Conservation (phyloP, 2,888 invertebrate species). For the Parelbella ahira region DNA sequence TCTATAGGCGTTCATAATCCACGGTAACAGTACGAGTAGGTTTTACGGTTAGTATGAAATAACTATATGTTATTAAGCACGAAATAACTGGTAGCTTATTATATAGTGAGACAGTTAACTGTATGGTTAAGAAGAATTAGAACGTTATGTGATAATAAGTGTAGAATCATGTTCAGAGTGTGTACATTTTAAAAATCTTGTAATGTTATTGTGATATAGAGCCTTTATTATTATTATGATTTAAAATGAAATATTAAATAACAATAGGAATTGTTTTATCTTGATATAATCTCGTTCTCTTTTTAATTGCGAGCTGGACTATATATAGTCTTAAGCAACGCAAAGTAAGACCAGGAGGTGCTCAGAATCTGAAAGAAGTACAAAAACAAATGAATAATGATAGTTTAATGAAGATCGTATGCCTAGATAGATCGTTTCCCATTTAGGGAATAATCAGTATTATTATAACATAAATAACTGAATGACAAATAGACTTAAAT, state of each 20-base stretch:
- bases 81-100: background rate
- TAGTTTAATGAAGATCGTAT: background rate
- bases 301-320: constrained; percentile 9
- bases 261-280: no score
- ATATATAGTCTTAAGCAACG: constrained; percentile 43
- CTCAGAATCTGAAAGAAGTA: constrained; percentile 35
- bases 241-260: no score
- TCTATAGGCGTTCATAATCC: no score
- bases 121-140: background rate
- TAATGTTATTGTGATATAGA: background rate
- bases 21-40: no score
- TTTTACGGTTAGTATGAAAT: no score
- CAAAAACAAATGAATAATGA: background rate
- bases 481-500: no score
- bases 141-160: background rate
- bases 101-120: background rate
- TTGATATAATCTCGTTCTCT: no score
- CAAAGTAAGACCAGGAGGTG: constrained; percentile 47
- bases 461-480: no score
- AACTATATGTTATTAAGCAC: background rate
- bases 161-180: background rate
- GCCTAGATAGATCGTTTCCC: no score
- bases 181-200: background rate
- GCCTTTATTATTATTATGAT: background rate
- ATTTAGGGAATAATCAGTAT: background rate